Evolutionary conservation across 2,113 vertebrate genomes (phyloP).

Genomic region (Camelus bactrianus): DNA sequence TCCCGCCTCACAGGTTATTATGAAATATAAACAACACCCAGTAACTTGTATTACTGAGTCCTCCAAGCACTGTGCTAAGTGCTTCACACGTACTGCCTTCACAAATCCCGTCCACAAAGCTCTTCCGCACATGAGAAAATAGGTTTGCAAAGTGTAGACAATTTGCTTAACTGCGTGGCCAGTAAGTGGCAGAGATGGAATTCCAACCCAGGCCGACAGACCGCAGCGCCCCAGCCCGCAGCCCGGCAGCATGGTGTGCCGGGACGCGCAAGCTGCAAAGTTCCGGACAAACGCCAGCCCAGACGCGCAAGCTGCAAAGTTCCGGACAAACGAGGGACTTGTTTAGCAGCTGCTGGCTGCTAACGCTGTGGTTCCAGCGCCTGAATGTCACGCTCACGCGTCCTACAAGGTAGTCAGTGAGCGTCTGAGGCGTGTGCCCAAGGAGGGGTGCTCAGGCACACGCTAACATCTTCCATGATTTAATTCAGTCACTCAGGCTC

Average conservation of each 20-base stretch:
- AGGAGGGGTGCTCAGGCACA: background rate
- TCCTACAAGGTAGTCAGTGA: background rate
- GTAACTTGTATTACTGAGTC: background rate
- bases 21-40: background rate
- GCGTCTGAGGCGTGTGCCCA: background rate
- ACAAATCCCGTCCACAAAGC: background rate
- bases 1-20: background rate
- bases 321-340: no score
- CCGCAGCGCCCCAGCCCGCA: no score
- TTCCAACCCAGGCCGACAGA: background rate
- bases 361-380: background rate
- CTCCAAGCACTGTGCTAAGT: background rate
- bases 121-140: background rate
- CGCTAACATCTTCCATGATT: background rate
- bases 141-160: background rate
- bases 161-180: background rate
- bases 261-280: background rate
- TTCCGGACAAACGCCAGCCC: no score
- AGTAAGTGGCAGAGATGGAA: background rate
- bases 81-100: background rate
- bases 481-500: background rate
- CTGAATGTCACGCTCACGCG: background rate
- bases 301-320: background rate
- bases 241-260: rapidly evolving
- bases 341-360: background rate